Base-by-base conservation (phyloP, 1,140 invertebrate species). In the Dendrolimus punctatus region DNA sequence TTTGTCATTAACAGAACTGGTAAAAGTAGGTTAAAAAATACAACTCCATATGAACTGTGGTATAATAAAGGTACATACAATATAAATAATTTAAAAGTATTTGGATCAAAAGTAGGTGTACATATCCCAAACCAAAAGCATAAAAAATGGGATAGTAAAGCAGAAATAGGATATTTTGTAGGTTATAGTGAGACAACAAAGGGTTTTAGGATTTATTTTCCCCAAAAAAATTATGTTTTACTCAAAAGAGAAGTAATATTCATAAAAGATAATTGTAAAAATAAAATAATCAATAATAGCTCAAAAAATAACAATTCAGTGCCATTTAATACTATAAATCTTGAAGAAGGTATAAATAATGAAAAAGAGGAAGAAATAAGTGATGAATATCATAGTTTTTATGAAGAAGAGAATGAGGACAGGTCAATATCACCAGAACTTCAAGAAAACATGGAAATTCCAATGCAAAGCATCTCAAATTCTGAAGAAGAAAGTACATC, bases 131-230 rank as follows among this genome's bases (percentile, higher is more conserved):
- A 44, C 23, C 43, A 44, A 44, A 4, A 10, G 8, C 4, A 10
- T 4, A 44, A 44, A 8, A 44, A 44, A 8, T 44, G 43, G 43
- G 43, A 44, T 44, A 44, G 43, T 44, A 44, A 44, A 44, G 43
- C 43, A 5, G 8, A 44, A 44, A 44, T 44, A 44, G 43, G 43
- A 5, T 44, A 44, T 8, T 44, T 44, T 44, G 43, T 44, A 44
- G 43, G 43, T 44, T 44, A 44, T 44, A 44, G 43, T 44, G 43
- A 44, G 23, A 44, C 43, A 44, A 5, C 43, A 44, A 44, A 44
- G 43, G 43, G 8, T 44, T 44, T 44, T 44, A 44, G 43, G 8
- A 8, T 44, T 44, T 44, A 44, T 44, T 44, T 44, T 8, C 43
- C 43, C 5, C 23, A 5, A 5, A 8, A 44, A 44, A 44, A 44